These are phyloP conservation scores for Helostoma temminkii DNA, from an alignment of 2,797 vertebrate genomes.

Conservation along the genomic window DNA sequence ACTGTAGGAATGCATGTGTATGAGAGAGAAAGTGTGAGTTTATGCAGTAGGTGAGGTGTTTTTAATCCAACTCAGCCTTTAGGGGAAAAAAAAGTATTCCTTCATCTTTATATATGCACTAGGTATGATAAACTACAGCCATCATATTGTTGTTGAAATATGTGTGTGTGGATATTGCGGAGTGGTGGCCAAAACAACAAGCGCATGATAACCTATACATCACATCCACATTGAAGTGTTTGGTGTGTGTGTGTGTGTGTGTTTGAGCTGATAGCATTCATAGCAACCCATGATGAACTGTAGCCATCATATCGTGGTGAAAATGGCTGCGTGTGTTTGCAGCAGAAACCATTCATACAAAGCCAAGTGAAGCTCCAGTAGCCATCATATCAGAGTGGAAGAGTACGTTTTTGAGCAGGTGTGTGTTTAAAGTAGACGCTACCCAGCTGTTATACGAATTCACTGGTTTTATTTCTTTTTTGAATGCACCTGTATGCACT, in stretches of 20 bases:
- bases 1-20: not conserved
- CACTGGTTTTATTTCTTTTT: not conserved
- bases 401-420: not conserved
- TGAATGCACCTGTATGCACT: not conserved
- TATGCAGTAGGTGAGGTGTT: slow-evolving; percentile 11
- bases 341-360: slow-evolving; percentile 25
- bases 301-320: slow-evolving; percentile 10
- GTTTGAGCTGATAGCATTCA: slow-evolving; percentile 33
- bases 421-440: not conserved
- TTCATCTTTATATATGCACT: slow-evolving; percentile 13
- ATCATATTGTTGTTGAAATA: slow-evolving; percentile 6
- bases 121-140: slow-evolving; percentile 36
- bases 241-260: slow-evolving; percentile 11
- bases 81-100: slow-evolving; percentile 2
- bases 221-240: not conserved
- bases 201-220: slow-evolving; percentile 11
- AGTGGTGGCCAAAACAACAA: not conserved
- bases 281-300: slow-evolving; percentile 28
- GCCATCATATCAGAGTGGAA: not conserved
- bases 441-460: not conserved
- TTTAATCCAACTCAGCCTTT: slow-evolving; percentile 29
- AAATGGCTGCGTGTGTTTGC: slow-evolving; percentile 7
- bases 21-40: slow-evolving; percentile 16
- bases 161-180: not conserved
- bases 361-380: slow-evolving; percentile 20